Base-by-base conservation (phyloP, 2,888 invertebrate species). In the Cerceris rybyensis region DNA sequence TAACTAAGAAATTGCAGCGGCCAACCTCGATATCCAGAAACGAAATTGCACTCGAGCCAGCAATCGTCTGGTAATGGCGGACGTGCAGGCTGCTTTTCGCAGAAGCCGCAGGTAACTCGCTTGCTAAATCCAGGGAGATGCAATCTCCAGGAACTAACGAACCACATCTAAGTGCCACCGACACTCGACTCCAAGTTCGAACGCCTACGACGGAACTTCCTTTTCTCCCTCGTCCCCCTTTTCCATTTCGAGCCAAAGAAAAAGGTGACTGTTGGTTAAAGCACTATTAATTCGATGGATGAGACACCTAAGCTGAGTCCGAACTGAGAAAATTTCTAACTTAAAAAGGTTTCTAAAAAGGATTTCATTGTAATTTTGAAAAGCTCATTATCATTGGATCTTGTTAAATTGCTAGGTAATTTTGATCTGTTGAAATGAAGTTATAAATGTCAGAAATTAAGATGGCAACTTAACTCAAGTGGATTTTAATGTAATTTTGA, bases 151-250 rank as follows among this genome's bases (percentile, higher is more conserved):
- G 55, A 80, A 72, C 82, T 86, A 88, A 88, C 85, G 86, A 88
- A 84, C 86, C 84, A 76, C 78, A 68, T 78, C 84, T 84, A 87
- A 88, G 86, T 87, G 83, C 84, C 75, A 78, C 76, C 74, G 68
- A 80, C 75, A 67, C 82, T 81, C 68, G 69, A 69, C 73, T 55
- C 58, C 57, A 71, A 78, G 50, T 78, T 75, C 75, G 73, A 69
- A 71, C 74, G 58, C 58, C 80, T 49, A 55, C 74, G 14, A 70
- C 49, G 57, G 54, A 57, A 73, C 60, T 71, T 9, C 65, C n/a
- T 50, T 57, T 16, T 46, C 55, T 13, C 64, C 50, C 49, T 17
- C n/a, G 14, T 41, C 57, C 57, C 54, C 39, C 9, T 68, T 68
- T 59, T 66, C 66, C 28, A 42, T 14, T 64, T 54, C 64, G 61